Percentiles rank a stretch among this genome's conserved stretches.
Conservation (phyloP, 1,140 invertebrate genomes). For the Caligus rogercresseyi region DNA sequence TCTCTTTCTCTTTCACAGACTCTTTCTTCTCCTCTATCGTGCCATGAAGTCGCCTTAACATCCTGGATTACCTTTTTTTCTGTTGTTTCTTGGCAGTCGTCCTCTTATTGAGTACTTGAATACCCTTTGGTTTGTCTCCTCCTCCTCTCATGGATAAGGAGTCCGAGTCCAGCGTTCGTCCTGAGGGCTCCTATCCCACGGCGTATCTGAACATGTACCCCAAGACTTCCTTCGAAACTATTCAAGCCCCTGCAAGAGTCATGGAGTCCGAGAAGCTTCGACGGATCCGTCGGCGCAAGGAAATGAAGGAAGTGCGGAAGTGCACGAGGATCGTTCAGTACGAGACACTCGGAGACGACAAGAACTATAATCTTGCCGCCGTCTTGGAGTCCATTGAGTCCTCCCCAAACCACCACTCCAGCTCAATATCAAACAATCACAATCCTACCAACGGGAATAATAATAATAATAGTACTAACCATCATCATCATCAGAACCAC, state of each 20-base stretch:
- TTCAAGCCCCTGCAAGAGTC: background rate
- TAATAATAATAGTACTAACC: no score
- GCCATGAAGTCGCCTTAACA: no score
- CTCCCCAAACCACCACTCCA: background rate
- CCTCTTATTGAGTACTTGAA: no score
- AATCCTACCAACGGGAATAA: background rate
- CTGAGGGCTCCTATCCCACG: no score
- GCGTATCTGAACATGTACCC: background rate
- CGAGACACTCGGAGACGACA: background rate
- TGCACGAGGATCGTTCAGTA: background rate
- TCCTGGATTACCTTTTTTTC: no score
- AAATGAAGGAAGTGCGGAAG: background rate
- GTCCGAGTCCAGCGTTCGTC: no score
- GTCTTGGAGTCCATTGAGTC: background rate
- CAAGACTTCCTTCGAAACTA: background rate
- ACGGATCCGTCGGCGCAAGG: background rate
- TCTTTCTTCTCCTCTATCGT: background rate
- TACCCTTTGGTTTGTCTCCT: no score
- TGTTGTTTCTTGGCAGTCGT: no score
- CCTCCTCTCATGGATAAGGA: no score
- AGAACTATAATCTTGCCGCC: background rate
- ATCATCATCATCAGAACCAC: no score
- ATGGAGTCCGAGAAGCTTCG: background rate
- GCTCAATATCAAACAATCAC: background rate
- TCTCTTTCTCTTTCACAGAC: background rate